Percentiles rank a stretch among this genome's conserved stretches.
Conservation (phyloP, 1,140 invertebrate species). For the Hermatobates lingyangjiaoensis region DNA sequence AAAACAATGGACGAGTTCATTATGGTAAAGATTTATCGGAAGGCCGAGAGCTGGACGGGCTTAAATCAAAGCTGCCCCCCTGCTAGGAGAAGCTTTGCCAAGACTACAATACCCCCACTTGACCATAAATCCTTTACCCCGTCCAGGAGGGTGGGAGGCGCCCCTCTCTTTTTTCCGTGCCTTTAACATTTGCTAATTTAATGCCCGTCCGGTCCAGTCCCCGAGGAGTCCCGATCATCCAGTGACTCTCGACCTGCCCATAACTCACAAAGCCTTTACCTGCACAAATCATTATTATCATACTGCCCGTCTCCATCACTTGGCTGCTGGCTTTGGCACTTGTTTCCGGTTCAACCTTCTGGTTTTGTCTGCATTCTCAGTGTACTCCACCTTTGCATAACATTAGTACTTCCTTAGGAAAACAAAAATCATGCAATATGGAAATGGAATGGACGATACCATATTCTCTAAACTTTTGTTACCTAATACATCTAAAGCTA, state of each 20-base stretch:
- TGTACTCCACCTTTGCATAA: too few species aligned
- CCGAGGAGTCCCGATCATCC: conserved; percentile 4
- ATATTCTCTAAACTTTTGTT: too few species aligned
- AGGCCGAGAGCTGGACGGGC: conserved; percentile 6
- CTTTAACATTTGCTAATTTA: conserved; percentile 13
- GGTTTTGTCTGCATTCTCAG: too few species aligned
- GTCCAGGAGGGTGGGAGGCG: not conserved
- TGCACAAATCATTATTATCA: too few species aligned
- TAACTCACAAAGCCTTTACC: not conserved
- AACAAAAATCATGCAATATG: too few species aligned
- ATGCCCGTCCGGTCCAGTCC: conserved; percentile 8
- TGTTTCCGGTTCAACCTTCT: too few species aligned
- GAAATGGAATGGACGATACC: too few species aligned
- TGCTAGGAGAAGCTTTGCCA: conserved; percentile 6
- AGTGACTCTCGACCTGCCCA: conserved; percentile 6
- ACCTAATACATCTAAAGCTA: too few species aligned
- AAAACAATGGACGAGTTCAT: conserved; percentile 7
- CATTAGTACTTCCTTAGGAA: too few species aligned
- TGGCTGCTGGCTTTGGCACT: too few species aligned
- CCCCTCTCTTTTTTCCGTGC: not conserved
- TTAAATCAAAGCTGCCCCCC: conserved; percentile 10
- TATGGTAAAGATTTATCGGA: conserved; percentile 11
- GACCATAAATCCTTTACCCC: conserved; percentile 13
- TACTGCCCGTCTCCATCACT: not conserved
- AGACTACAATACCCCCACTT: conserved; percentile 11